These are phyloP conservation scores for Trematomus loennbergii DNA, from an alignment of 2,113 vertebrate genomes.

Conservation along the genomic window DNA sequence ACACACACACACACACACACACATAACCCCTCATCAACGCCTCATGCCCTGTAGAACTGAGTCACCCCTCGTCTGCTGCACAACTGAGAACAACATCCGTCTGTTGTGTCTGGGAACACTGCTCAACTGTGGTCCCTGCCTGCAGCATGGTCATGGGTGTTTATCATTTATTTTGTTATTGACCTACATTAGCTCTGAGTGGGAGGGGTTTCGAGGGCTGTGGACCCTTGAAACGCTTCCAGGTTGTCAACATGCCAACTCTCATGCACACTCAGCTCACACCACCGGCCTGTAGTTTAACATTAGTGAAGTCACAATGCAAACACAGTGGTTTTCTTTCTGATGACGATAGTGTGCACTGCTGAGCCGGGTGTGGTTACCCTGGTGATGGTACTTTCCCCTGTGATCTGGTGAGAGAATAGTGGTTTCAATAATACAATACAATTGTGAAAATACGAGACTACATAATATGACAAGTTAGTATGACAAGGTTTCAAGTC, in stretches of 20 bases:
- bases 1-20: slow-evolving; percentile 12
- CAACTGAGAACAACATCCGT: slow-evolving; percentile 55
- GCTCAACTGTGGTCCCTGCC: slow-evolving; percentile 40
- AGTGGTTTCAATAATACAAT: too few species aligned
- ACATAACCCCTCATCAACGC: slow-evolving; percentile 7
- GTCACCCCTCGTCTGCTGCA: slow-evolving; percentile 47
- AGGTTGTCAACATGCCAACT: slow-evolving; percentile 22
- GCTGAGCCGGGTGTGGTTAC: slow-evolving; percentile 1
- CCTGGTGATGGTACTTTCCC: background rate
- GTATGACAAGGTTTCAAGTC: background rate
- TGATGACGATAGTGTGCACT: background rate
- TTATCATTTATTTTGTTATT: background rate
- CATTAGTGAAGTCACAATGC: background rate
- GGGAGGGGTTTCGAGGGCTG: slow-evolving; percentile 24
- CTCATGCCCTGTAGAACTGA: slow-evolving; percentile 40
- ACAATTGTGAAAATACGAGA: too few species aligned
- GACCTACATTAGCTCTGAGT: slow-evolving; percentile 8
- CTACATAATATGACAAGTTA: too few species aligned
- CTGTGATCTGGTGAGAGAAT: too few species aligned
- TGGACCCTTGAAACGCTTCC: slow-evolving; percentile 22
- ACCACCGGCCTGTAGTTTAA: background rate
- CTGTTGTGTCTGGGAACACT: slow-evolving; percentile 66
- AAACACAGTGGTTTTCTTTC: background rate
- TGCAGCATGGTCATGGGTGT: slow-evolving; percentile 19
- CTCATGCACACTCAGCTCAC: slow-evolving; percentile 1